Conservation (phyloP, 2,113 vertebrate species). For the Psettodes erumei region DNA sequence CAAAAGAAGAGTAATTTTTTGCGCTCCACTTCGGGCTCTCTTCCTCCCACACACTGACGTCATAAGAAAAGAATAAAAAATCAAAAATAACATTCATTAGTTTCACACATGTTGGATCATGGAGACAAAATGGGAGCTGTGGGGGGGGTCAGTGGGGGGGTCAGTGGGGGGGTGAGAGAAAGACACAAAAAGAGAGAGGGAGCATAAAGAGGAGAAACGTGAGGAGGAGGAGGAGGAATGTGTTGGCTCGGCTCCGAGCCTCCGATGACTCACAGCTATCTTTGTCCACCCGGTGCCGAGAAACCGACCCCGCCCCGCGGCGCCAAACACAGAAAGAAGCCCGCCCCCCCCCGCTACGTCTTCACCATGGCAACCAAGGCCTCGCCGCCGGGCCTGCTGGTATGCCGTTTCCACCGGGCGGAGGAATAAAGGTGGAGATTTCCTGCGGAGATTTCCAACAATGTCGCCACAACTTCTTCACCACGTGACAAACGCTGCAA, state of each 20-base stretch:
- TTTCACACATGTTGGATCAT: no score
- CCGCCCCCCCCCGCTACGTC: slow-evolving; percentile 49
- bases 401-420: slow-evolving; percentile 25
- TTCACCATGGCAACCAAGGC: slow-evolving; percentile 64
- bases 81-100: slow-evolving; percentile 27
- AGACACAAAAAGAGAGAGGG: slow-evolving; percentile 33
- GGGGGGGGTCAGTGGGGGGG: slow-evolving; percentile 9
- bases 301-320: slow-evolving; percentile 62
- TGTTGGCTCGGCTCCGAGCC: slow-evolving; percentile 67
- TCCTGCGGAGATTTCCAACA: no score
- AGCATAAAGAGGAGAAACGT: slow-evolving; percentile 60
- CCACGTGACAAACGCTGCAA: slow-evolving; percentile 3
- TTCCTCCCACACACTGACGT: slow-evolving; percentile 10
- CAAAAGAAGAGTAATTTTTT: slow-evolving; percentile 7
- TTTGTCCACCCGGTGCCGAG: slow-evolving; percentile 74
- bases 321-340: slow-evolving; percentile 53
- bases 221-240: slow-evolving; percentile 73
- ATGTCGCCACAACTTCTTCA: slow-evolving; percentile 31
- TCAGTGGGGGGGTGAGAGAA: slow-evolving; percentile 5
- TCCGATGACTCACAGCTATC: slow-evolving; percentile 81
- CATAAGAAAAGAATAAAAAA: background rate
- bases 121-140: slow-evolving; percentile 59
- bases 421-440: slow-evolving; percentile 22
- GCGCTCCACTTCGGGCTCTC: no score
- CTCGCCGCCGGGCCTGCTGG: slow-evolving; percentile 42